Conservation (phyloP, 2,888 invertebrate species). For the Aspidiotus rigidus region DNA sequence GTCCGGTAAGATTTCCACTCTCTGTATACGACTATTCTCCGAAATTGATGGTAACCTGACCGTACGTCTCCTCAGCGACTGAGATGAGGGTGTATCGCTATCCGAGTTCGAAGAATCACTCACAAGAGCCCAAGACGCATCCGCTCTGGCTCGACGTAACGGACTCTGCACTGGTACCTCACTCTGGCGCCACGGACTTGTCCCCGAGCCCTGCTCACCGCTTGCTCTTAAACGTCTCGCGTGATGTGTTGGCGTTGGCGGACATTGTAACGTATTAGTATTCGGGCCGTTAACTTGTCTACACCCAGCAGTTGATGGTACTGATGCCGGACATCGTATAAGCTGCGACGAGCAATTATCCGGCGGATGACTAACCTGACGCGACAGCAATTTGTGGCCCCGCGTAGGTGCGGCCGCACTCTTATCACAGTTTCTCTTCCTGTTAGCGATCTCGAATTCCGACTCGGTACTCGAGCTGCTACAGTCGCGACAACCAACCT, state of each 20-base stretch:
- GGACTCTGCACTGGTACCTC: not conserved
- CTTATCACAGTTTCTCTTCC: not conserved
- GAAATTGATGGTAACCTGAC: constrained; percentile 73
- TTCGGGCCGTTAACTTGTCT: constrained; percentile 37
- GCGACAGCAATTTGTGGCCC: constrained; percentile 59
- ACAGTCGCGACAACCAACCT: constrained; percentile 19
- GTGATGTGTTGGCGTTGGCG: constrained; percentile 30
- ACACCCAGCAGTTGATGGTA: constrained; percentile 27
- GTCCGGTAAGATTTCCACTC: constrained; percentile 47
- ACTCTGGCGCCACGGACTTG: not conserved
- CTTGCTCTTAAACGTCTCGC: constrained; percentile 30
- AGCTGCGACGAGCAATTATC: constrained; percentile 34
- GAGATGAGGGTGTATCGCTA: constrained; percentile 3
- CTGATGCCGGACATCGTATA: constrained; percentile 45
- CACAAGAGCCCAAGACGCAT: not conserved
- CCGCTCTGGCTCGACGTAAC: not conserved
- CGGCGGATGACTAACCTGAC: constrained; percentile 47
- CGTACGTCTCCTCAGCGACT: constrained; percentile 49
- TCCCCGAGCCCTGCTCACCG: constrained; percentile 41
- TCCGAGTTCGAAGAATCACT: constrained; percentile 22
- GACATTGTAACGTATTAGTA: constrained; percentile 38
- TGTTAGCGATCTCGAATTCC: constrained; percentile 13
- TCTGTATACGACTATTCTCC: constrained; percentile 57
- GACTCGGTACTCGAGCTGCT: constrained; percentile 23
- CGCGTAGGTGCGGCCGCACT: constrained; percentile 43